phyloP scores from a whole-genome alignment of 1,140 invertebrate genomes.

The Drosophila busckii region DNA sequence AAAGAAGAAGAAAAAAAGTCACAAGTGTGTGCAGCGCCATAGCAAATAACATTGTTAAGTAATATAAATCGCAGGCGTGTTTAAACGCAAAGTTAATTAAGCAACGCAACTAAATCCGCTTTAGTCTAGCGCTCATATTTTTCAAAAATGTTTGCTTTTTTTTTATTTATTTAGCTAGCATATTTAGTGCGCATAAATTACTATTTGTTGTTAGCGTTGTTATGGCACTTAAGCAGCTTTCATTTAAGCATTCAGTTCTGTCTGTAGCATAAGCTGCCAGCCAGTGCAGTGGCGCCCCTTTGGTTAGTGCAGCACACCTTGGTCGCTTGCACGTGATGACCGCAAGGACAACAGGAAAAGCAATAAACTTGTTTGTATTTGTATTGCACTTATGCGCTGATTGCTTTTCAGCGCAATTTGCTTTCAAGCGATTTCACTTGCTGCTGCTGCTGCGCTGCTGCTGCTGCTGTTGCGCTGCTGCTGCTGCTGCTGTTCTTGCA shows the following conservation, averaged over 20 bases:
- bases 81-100: no score
- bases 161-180: no score
- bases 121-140: no score
- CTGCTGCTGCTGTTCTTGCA: no score
- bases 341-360: constrained; percentile 43
- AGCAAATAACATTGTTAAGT: no score
- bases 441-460: not conserved
- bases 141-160: no score
- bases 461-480: no score
- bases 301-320: not conserved
- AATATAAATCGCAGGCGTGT: no score
- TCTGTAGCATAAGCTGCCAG: no score
- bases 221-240: constrained; percentile 2
- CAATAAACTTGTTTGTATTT: constrained; percentile 64
- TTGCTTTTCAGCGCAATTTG: constrained; percentile 63
- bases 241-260: constrained; percentile 8
- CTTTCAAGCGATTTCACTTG: constrained; percentile 47
- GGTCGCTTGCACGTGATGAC: constrained; percentile 1
- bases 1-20: no score
- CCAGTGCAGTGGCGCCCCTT: not conserved
- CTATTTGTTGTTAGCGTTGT: not conserved
- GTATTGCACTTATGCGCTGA: constrained; percentile 62
- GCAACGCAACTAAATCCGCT: no score
- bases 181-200: constrained; percentile 1
- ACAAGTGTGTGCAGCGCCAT: no score